Conservation (phyloP, 2,113 vertebrate genomes). For the Rhinoderma darwinii region DNA sequence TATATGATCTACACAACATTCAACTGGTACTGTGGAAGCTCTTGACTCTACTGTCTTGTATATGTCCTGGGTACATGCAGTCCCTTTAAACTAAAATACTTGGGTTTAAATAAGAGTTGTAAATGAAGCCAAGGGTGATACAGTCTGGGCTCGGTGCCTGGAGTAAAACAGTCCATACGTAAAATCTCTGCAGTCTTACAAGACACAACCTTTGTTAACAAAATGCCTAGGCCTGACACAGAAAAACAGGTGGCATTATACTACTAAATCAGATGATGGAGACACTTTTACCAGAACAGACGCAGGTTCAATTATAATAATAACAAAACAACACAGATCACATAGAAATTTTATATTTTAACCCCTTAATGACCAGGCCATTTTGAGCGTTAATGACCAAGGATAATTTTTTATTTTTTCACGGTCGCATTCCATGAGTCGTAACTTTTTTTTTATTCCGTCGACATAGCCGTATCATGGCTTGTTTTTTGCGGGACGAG, state of each 20-base stretch:
- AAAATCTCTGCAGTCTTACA: conserved; percentile 76
- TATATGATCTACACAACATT: not conserved
- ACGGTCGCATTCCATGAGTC: too few species aligned
- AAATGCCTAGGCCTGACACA: conserved; percentile 76
- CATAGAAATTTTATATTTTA: not conserved
- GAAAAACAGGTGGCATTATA: conserved; percentile 68
- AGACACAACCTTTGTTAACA: conserved; percentile 80
- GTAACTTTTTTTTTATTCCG: too few species aligned
- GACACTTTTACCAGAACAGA: not conserved
- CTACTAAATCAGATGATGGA: conserved; percentile 79
- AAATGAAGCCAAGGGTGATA: conserved; percentile 79
- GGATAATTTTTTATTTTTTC: too few species aligned
- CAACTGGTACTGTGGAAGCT: not conserved
- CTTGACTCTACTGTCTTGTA: not conserved
- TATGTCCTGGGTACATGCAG: not conserved
- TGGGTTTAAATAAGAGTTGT: conserved; percentile 72
- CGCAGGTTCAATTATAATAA: not conserved
- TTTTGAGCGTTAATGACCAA: too few species aligned
- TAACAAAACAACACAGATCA: not conserved
- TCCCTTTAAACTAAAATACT: conserved; percentile 68
- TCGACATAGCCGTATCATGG: too few species aligned
- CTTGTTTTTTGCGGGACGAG: too few species aligned
- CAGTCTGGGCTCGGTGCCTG: conserved; percentile 78
- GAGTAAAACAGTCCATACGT: conserved; percentile 80
- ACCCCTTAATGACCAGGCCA: too few species aligned